Percentiles rank a stretch among this genome's conserved stretches.
phyloP scores from a whole-genome alignment of 2,888 invertebrate genomes.

The Vannuccia rotundouncinata region DNA sequence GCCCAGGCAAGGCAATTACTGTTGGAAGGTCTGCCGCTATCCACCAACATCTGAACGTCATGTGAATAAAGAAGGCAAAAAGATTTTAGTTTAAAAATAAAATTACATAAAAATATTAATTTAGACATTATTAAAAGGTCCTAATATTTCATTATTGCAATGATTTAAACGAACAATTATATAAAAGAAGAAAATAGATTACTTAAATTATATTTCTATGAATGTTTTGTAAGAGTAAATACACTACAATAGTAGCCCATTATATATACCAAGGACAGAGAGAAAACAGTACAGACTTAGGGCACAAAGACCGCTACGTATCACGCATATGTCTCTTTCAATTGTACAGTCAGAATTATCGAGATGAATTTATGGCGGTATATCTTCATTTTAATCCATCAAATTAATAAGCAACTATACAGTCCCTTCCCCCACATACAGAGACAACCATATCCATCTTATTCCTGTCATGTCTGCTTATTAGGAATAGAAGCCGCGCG shows the following conservation, averaged over 20 bases:
- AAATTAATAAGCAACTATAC: conserved; percentile 7
- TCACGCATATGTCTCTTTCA: background rate
- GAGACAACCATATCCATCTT: background rate
- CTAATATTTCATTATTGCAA: no score
- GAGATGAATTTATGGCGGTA: background rate
- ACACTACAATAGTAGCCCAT: no score
- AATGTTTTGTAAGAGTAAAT: no score
- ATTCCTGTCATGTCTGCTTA: background rate
- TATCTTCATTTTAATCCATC: conserved; percentile 12
- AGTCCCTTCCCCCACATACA: background rate
- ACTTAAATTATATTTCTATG: no score
- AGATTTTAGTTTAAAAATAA: no score
- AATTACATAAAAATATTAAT: no score
- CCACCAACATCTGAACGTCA: background rate
- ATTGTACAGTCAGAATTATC: background rate
- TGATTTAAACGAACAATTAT: no score
- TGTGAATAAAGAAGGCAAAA: background rate
- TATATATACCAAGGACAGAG: background rate
- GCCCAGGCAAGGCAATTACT: conserved; percentile 68
- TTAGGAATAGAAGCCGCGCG: background rate
- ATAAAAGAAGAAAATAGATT: no score
- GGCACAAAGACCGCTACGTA: background rate
- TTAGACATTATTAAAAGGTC: no score
- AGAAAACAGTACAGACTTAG: background rate
- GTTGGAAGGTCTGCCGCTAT: conserved; percentile 62